A percentile compares a stretch with the other conserved stretches of the same genome.
These are phyloP conservation scores for Gisinianus flammeolus DNA, from an alignment of 2,888 invertebrate species.

Conservation along the genomic window DNA sequence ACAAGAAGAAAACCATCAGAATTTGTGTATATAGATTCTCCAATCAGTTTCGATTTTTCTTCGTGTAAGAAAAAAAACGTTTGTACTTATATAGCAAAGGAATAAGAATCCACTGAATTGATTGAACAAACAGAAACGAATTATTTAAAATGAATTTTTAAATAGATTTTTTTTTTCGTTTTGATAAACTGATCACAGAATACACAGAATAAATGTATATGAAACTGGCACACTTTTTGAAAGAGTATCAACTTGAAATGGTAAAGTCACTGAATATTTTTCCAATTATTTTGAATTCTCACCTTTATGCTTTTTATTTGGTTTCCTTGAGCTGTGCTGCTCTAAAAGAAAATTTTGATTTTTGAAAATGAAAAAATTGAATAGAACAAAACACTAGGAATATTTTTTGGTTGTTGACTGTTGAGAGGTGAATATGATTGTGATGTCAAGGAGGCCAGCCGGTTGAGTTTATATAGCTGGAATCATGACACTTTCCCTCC, in stretches of 20 bases:
- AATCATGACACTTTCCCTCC: constrained; percentile 28
- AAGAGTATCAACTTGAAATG: no score
- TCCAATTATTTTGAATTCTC: background rate
- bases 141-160: no score
- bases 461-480: constrained; percentile 24
- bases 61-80: background rate
- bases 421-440: constrained; percentile 12
- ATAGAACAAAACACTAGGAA: background rate
- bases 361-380: background rate
- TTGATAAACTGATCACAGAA: no score
- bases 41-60: background rate
- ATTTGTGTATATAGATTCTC: background rate
- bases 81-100: background rate
- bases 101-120: background rate
- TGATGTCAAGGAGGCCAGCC: constrained; percentile 21
- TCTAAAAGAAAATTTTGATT: background rate
- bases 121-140: no score
- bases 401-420: background rate
- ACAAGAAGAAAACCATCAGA: background rate
- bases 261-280: background rate
- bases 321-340: background rate
- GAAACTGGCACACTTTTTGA: no score
- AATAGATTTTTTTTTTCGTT: no score
- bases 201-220: no score
- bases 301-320: constrained; percentile 3